phyloP scores from a whole-genome alignment of 2,888 invertebrate genomes.

The Saturnia japonica region DNA sequence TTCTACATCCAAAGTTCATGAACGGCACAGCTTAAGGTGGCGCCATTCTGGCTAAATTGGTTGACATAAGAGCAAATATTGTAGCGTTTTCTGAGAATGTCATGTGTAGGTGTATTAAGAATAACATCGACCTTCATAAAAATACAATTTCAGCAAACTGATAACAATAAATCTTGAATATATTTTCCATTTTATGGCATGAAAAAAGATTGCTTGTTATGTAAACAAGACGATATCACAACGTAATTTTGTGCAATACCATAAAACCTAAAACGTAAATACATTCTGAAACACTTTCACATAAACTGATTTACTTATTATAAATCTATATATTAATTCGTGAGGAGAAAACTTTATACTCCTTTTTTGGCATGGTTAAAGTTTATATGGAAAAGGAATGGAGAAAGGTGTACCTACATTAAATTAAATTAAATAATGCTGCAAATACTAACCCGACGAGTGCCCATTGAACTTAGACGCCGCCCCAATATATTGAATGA shows the following conservation, averaged over 20 bases:
- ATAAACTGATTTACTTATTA: not conserved
- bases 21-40: not conserved
- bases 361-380: no score
- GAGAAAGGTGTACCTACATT: no score
- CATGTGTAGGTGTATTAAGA: slow-evolving; percentile 1
- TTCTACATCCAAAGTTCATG: no score
- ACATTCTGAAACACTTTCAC: not conserved
- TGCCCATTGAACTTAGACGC: no score
- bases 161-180: slow-evolving; percentile 10
- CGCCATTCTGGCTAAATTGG: not conserved
- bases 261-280: not conserved
- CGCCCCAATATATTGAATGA: no score
- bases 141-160: not conserved
- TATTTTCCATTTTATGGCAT: not conserved
- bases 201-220: slow-evolving; percentile 13
- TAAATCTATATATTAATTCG: no score
- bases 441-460: no score
- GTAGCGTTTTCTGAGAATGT: not conserved
- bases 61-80: not conserved
- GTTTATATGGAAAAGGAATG: no score
- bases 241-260: not conserved
- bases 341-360: no score
- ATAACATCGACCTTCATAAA: slow-evolving; percentile 10
- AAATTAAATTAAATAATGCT: no score
- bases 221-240: not conserved